Evolutionary conservation across 2,888 invertebrate species (phyloP), one percentile per base, ranked within the genome.

Genomic region (Druceiella hillmani): DNA sequence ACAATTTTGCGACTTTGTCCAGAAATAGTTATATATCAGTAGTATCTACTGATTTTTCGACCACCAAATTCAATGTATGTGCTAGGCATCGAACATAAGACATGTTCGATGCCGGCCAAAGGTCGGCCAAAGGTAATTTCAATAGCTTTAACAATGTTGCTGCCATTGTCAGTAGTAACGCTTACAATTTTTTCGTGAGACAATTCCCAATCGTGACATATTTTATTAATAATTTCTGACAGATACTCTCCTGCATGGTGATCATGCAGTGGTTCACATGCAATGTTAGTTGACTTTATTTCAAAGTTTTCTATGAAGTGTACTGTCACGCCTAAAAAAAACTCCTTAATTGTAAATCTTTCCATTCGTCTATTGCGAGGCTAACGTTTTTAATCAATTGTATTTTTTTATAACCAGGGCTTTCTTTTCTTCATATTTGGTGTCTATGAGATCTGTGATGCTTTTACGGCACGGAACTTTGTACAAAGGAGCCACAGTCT

Each of bases 401-500:
- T 41, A 45, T 36, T 47, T 47, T 32, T 42, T 15, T 31, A 40
- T 40, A 17, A 47, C 33, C 41, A 45, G 33, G 17, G 40, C 16
- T 44, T 46, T 47, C 41, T 43, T 46, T 24, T 45, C 43, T 31
- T 49, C 47, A 36, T 48, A 48, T 44, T 49, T 50, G 26, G 16
- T 14, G 42, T 49, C 46, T 24, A 46, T 41, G 14, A 46, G 24
- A 11, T 36, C 27, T 17, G 44, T 46, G 15, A 49, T 45, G 10
- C 49, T 48, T 49, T 49, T 50, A 10, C 50, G 44, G 34, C 47
- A 44, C 30, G 48, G 48, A 26, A 50, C 33, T 28, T 47, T 48
- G 36, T 48, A 46, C 13, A 45, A 45, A 5, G 45, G 44, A 22
- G 45, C 41, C 20, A 47, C 35, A 17, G 27, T 29, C 17, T 48